Conservation (phyloP, 2,888 invertebrate species). For the Apodemia hepburni region DNA sequence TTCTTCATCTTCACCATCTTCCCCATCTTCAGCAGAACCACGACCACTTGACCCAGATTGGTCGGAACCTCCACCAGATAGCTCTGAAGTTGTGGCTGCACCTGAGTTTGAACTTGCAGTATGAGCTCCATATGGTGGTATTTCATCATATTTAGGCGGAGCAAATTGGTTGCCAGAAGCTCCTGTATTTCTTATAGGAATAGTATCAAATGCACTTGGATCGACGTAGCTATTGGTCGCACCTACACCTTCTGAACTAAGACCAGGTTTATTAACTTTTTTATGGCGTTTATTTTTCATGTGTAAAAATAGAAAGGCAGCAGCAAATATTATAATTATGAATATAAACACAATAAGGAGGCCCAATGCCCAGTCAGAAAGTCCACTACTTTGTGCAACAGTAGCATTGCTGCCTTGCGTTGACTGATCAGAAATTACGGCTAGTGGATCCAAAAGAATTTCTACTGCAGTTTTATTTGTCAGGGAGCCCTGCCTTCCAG, state of each 20-base stretch:
- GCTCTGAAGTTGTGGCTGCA: conserved; percentile 92
- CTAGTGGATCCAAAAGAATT: conserved; percentile 86
- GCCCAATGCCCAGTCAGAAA: conserved; percentile 95
- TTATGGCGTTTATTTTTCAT: conserved; percentile 90
- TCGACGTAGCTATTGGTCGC: conserved; percentile 92
- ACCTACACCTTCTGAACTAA: conserved; percentile 87
- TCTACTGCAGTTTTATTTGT: conserved; percentile 93
- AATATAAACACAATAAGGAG: conserved; percentile 90
- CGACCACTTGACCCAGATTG: conserved; percentile 97
- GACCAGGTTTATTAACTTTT: conserved; percentile 88
- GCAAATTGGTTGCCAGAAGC: conserved; percentile 86
- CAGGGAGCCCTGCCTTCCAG: conserved; percentile 92
- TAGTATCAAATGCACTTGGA: conserved; percentile 93
- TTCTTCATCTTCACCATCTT: conserved; percentile 96
- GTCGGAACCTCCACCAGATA: conserved; percentile 90
- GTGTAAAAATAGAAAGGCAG: conserved; percentile 91
- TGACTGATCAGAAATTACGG: conserved; percentile 62
- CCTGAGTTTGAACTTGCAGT: conserved; percentile 89
- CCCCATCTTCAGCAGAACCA: conserved; percentile 97
- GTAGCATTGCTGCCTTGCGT: conserved; percentile 72
- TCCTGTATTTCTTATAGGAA: conserved; percentile 87
- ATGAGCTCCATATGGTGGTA: conserved; percentile 90
- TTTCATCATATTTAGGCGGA: conserved; percentile 95
- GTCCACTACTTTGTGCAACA: conserved; percentile 83
- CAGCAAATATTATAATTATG: conserved; percentile 90